Evolutionary conservation across 2,113 vertebrate species (phyloP), one percentile per base, ranked within the genome.

Genomic region (Rhinolophus sinicus): DNA sequence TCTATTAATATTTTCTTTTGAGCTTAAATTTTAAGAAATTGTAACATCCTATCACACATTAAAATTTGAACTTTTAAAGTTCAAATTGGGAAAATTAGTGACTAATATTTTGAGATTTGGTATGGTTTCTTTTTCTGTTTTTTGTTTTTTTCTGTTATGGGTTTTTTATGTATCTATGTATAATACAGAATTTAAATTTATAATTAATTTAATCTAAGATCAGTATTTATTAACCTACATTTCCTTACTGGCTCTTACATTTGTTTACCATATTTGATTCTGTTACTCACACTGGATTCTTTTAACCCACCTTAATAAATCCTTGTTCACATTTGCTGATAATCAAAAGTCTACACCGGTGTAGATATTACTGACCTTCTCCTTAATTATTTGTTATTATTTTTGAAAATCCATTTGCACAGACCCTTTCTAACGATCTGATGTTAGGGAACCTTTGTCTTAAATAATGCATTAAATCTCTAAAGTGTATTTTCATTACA

Each of bases 1-100:
- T 84, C 38, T 47, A n/a, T 88, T 93, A 82, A 73, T 93, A 60
- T 30, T 86, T 92, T 40, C 26, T 95, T 94, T 62, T 54, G n/a
- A 86, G 73, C 33, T 82, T 90, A 88, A 28, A 82, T 72, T 60
- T 78, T 72, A 92, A 93, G 50, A 81, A 95, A 92, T 88, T 52
- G 83, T 81, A 60, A 65, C 80, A 21, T 40, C 60, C 47, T 73
- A 30, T 38, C 62, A 26, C 15, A 47, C n/a, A 80, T 21, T 81
- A 62, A 78, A 73, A 92, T 89, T 96, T 93, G 52, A 84, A 65
- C 84, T 78, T 94, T 93, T 50, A 40, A 92, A 90, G 18, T 78
- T 35, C 58, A 69, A 67, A 60, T 73, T 90, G 50, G 92, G 56
- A 75, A 91, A 58, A 50, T 78, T 87, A 88, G 19, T 77, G 30